Conservation (phyloP, 2,888 invertebrate species). For the Sussaba pulchella region DNA sequence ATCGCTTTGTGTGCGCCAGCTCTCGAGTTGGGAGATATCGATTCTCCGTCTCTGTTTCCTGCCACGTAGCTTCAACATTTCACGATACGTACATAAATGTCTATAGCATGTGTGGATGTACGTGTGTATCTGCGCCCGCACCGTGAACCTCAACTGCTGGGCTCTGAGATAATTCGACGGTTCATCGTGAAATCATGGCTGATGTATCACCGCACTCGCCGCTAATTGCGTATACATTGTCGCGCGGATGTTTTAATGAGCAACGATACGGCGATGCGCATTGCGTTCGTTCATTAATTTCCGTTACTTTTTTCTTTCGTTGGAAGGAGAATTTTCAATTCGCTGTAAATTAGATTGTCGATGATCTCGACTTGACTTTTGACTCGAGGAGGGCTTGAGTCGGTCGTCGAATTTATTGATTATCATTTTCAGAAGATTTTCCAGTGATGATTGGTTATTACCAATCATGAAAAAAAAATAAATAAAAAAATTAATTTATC, state of each 20-base stretch:
- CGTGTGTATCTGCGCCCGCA: neutral
- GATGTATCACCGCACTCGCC: neutral
- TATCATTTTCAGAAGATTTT: too few relatives aligned
- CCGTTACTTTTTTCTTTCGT: too few relatives aligned
- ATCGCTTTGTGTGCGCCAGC: conserved; percentile 56
- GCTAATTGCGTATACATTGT: neutral
- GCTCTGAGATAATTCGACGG: neutral
- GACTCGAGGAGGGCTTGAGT: too few relatives aligned
- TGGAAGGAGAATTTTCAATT: too few relatives aligned
- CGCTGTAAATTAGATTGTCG: too few relatives aligned
- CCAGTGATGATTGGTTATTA: too few relatives aligned
- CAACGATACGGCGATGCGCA: neutral
- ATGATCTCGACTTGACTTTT: too few relatives aligned
- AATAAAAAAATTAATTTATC: too few relatives aligned
- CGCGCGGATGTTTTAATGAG: neutral
- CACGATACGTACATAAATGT: conserved; percentile 11
- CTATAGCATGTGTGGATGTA: too few relatives aligned
- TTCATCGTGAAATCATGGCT: neutral
- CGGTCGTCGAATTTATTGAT: too few relatives aligned
- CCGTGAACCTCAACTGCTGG: neutral
- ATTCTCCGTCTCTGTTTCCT: conserved; percentile 55
- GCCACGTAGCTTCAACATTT: conserved; percentile 27
- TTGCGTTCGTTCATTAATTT: too few relatives aligned
- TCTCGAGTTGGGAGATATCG: conserved; percentile 49
- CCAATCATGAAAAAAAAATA: too few relatives aligned